Evolutionary conservation across 2,113 vertebrate species (phyloP), one percentile per base, ranked within the genome.

Genomic region (Etia nguti): DNA sequence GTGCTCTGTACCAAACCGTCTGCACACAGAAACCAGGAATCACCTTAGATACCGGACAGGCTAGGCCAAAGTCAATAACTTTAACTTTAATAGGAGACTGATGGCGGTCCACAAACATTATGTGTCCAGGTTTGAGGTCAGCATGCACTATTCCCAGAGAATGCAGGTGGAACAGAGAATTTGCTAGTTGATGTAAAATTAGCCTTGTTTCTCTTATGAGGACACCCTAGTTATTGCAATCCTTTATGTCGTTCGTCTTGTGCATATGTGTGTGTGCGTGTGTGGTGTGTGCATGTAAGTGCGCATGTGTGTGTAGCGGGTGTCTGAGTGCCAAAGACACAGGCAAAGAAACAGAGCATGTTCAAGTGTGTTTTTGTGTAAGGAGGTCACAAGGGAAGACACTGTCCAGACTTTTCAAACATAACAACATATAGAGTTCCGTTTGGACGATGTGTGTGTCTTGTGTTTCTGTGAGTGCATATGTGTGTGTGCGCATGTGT

Each of bases 341-440:
- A 77, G 46, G 79, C 24, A 41, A 70, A 80, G 79, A 88, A 80
- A 83, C 59, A 62, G 84, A 90, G 20, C 86, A 88, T 34, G 81
- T 90, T 90, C 62, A 92, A 93, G 86, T 91, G 83, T 93, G 83
- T 90, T 85, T 92, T 90, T 92, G 29, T 86, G 68, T 83, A 73
- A 88, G 86, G 84, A 82, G 90, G 92, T 94, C 88, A 92, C 65
- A 89, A 60, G 93, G 85, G 91, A 93, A 89, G 93, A 95, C 82
- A 75, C 85, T 92, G 88, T 93, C 94, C 94, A 95, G 95, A 93
- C 94, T 65, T 91, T 88, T 94, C 54, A 88, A 92, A 94, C 92
- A 93, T 91, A 95, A 94, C 91, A 91, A 91, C 82, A 86, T 31
- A 60, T 87, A 89, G 89, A 90, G 80, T 85, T 48, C 18, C 79